phyloP scores from a whole-genome alignment of 2,113 vertebrate genomes.

The Picathartes gymnocephalus region DNA sequence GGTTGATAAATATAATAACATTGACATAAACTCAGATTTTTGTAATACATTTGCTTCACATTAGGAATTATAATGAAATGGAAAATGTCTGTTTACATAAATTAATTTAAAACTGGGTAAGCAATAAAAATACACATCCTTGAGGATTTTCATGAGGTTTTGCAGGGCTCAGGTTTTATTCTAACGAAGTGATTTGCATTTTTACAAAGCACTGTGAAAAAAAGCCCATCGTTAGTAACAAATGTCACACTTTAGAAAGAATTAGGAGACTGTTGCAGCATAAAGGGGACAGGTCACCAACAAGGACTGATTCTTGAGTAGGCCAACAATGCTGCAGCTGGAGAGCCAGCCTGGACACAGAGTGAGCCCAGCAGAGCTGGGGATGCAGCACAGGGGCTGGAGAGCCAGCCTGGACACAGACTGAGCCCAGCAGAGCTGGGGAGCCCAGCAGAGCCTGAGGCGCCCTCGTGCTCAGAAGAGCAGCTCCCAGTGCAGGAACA shows the following conservation, averaged over 20 bases:
- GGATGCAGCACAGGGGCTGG: background rate
- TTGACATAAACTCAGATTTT: background rate
- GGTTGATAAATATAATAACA: background rate
- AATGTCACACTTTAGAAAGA: background rate
- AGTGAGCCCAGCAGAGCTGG: background rate
- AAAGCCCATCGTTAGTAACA: fast-evolving
- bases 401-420: too few relatives aligned
- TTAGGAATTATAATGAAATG: background rate
- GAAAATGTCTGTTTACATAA: background rate
- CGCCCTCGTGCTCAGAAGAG: background rate
- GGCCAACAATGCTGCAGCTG: fast-evolving
- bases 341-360: background rate
- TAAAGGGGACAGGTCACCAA: background rate
- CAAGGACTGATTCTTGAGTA: background rate
- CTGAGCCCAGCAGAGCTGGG: background rate
- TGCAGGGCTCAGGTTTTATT: background rate
- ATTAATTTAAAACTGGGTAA: background rate
- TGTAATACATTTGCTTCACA: background rate
- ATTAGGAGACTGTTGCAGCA: background rate
- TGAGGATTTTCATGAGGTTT: background rate
- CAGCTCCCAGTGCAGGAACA: fast-evolving
- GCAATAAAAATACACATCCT: fast-evolving
- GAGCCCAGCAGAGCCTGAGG: background rate
- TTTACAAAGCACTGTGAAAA: background rate
- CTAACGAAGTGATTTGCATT: background rate